Base-by-base conservation (phyloP, 2,113 vertebrate species). In the Ptyas mucosa region DNA sequence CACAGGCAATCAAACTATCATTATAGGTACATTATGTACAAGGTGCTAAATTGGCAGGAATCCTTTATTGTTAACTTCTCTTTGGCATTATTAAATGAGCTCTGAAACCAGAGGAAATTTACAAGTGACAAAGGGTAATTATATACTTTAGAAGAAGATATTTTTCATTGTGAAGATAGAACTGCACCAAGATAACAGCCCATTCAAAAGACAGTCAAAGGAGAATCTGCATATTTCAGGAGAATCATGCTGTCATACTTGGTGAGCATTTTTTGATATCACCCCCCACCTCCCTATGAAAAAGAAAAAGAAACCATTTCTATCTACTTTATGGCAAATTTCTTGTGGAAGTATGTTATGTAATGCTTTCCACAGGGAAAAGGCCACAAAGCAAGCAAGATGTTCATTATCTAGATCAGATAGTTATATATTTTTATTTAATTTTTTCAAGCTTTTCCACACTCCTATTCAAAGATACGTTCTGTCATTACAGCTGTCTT, bases 51-150 rank as follows among this genome's bases (percentile, higher is more conserved):
- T 97, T 97, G 98, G 95, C 95, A 96, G 96, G 96, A 96, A 96
- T 95, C 95, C 96, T 98, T 98, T 96, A 97, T 97, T 97, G 98
- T 97, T 97, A 97, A 98, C 97, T 98, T 98, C 95, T 97, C 95
- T 97, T 97, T 97, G 93, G 97, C 96, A 95, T 98, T 98, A 98
- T 97, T 97, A 97, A 97, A 97, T 89, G 49, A 97, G 97, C 97
- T 97, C 92, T 96, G 96, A 97, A 97, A 97, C 96, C 95, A 96
- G 96, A 96, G 95, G 97, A 98, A 95, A 97, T 97, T 95, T 97
- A 95, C 97, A 95, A 97, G 97, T 1, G 89, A 97, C 97, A 97
- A 96, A 98, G 97, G 97, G 96, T 98, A 98, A 98, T 98, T 98
- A 97, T 96, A 98, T 96, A 97, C 94, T 97, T 97, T 96, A 96